These are phyloP conservation scores for Flexamia atlantica DNA, from an alignment of 2,888 invertebrate species.

Conservation along the genomic window DNA sequence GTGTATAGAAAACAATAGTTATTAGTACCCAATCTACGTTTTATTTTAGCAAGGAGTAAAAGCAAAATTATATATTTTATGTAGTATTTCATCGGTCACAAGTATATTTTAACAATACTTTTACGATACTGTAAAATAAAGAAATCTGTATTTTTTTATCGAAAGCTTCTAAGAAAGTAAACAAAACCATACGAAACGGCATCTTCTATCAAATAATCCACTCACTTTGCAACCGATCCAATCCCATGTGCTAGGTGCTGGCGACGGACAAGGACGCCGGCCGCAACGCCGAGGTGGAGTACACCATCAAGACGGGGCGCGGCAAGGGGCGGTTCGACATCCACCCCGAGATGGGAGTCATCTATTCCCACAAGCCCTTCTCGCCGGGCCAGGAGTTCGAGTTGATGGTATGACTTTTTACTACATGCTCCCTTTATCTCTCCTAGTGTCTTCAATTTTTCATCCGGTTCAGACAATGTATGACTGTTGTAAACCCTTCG, in stretches of 20 bases:
- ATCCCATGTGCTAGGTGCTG: slow-evolving; percentile 81
- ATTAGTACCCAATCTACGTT: too few species aligned
- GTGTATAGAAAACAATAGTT: too few species aligned
- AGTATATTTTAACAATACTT: too few species aligned
- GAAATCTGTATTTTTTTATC: too few species aligned
- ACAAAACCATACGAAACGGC: too few species aligned
- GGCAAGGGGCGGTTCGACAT: slow-evolving; percentile 90
- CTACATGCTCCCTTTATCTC: not conserved
- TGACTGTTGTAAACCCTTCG: not conserved
- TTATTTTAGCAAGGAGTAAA: too few species aligned
- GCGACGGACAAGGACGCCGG: slow-evolving; percentile 91
- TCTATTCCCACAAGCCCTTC: slow-evolving; percentile 86
- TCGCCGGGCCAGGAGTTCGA: slow-evolving; percentile 83
- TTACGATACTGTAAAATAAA: too few species aligned
- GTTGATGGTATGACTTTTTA: slow-evolving; percentile 77
- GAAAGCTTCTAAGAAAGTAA: too few species aligned
- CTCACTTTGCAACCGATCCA: not conserved
- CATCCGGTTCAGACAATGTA: not conserved
- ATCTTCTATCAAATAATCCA: too few species aligned
- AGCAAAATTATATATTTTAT: too few species aligned
- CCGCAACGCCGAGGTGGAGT: slow-evolving; percentile 89
- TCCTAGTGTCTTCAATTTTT: not conserved
- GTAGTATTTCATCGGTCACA: too few species aligned
- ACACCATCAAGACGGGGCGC: slow-evolving; percentile 88
- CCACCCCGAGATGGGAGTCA: slow-evolving; percentile 88